Percentiles rank a stretch among this genome's conserved stretches.
Evolutionary conservation across 2,888 invertebrate genomes (phyloP).

Genomic region (Frankliniella intonsa): DNA sequence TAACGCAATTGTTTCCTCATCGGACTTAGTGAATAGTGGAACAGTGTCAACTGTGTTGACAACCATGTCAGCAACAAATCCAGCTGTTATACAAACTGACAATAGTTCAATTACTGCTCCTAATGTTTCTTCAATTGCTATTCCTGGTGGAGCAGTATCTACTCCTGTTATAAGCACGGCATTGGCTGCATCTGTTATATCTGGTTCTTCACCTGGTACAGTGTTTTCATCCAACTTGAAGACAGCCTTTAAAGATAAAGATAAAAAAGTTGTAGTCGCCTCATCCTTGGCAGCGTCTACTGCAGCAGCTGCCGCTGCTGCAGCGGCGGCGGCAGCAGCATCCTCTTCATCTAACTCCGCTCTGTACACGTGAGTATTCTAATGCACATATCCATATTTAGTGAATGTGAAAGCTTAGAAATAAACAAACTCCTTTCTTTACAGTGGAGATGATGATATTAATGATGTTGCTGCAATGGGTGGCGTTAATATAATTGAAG

Average conservation of each 20-base stretch:
- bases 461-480: constrained; percentile 99
- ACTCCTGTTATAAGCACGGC: background rate
- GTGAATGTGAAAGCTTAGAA: too few species aligned
- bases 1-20: background rate
- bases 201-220: background rate
- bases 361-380: background rate
- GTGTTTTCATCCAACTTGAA: background rate
- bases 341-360: constrained; percentile 27
- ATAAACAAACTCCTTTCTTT: constrained; percentile 43
- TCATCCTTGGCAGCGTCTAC: constrained; percentile 52
- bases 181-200: background rate
- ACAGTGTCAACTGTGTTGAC: background rate
- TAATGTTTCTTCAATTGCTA: background rate
- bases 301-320: constrained; percentile 43
- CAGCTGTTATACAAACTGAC: background rate
- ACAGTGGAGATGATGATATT: constrained; percentile 87
- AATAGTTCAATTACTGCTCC: constrained; percentile 8
- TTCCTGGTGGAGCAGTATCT: background rate
- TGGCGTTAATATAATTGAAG: constrained; percentile 94
- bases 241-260: background rate
- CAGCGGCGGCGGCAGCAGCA: constrained; percentile 40
- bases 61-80: background rate
- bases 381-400: background rate
- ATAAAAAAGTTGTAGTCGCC: background rate
- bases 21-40: constrained; percentile 3